Evolutionary conservation across 2,888 invertebrate species (phyloP).

Genomic region (Microctonus aethiopoides): DNA sequence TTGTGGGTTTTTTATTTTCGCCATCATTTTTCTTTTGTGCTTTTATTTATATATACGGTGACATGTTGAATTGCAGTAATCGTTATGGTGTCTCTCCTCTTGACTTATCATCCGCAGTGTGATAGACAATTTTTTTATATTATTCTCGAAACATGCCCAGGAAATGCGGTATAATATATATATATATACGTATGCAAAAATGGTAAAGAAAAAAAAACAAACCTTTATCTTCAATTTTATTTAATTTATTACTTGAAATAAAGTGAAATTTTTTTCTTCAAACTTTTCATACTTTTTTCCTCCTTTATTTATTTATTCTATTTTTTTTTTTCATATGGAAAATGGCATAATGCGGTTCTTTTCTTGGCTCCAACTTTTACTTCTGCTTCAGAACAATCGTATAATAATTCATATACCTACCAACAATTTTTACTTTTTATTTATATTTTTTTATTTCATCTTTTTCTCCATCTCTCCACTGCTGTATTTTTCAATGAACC

Average conservation of each 20-base stretch:
- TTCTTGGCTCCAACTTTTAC: background rate
- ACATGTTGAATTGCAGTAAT: background rate
- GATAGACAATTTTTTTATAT: too few species aligned
- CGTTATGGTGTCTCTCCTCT: background rate
- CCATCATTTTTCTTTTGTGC: background rate
- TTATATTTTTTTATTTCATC: background rate
- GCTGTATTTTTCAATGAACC: background rate
- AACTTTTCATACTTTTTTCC: too few species aligned
- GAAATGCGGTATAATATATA: too few species aligned
- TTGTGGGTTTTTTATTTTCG: background rate
- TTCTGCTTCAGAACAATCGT: slow-evolving; percentile 3
- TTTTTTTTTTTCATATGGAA: background rate
- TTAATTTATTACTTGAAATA: background rate
- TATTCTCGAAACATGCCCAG: too few species aligned
- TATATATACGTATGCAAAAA: too few species aligned
- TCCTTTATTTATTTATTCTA: too few species aligned
- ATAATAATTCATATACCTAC: slow-evolving; percentile 1
- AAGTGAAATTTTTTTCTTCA: background rate
- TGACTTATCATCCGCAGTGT: background rate
- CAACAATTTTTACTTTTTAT: background rate
- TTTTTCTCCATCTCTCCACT: background rate
- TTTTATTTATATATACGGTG: background rate
- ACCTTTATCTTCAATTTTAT: too few species aligned
- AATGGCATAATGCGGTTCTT: background rate
- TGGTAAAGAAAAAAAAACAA: too few species aligned